phyloP scores from a whole-genome alignment of 2,888 invertebrate genomes.

The Pseudococcus jackbeardsleyi region DNA sequence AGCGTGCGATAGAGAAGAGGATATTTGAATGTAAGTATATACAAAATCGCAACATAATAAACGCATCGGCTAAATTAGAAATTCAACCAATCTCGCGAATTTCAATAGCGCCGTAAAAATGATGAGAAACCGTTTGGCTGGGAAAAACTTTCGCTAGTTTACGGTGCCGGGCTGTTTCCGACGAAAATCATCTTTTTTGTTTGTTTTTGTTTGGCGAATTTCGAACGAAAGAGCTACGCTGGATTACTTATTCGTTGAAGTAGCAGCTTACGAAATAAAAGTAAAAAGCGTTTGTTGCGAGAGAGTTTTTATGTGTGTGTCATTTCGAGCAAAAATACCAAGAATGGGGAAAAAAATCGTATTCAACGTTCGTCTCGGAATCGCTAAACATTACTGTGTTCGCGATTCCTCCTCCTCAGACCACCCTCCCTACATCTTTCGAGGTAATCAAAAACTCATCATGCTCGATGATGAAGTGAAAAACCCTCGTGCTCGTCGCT shows the following conservation, averaged over 20 bases:
- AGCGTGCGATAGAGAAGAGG: background rate
- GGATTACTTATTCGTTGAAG: background rate
- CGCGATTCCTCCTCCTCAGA: background rate
- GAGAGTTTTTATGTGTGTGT: background rate
- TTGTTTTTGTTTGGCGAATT: background rate
- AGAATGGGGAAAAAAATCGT: background rate
- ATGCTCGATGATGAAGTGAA: slow-evolving; percentile 20
- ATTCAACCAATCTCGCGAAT: slow-evolving; percentile 1
- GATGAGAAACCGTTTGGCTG: background rate
- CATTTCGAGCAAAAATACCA: background rate
- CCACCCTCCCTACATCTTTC: background rate
- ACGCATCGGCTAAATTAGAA: slow-evolving; percentile 33
- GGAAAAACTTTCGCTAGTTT: background rate
- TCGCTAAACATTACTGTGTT: slow-evolving; percentile 17
- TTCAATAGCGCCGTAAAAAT: background rate
- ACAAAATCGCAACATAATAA: slow-evolving; percentile 8
- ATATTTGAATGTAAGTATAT: background rate
- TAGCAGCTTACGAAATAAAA: background rate
- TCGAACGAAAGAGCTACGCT: background rate
- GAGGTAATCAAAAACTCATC: slow-evolving; percentile 47
- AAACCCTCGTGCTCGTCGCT: background rate
- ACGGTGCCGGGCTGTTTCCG: background rate
- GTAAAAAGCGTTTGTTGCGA: background rate
- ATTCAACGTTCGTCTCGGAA: background rate
- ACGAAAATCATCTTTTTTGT: background rate